phyloP scores from a whole-genome alignment of 2,888 invertebrate genomes.

The Hirtodrosophila alboralis region DNA sequence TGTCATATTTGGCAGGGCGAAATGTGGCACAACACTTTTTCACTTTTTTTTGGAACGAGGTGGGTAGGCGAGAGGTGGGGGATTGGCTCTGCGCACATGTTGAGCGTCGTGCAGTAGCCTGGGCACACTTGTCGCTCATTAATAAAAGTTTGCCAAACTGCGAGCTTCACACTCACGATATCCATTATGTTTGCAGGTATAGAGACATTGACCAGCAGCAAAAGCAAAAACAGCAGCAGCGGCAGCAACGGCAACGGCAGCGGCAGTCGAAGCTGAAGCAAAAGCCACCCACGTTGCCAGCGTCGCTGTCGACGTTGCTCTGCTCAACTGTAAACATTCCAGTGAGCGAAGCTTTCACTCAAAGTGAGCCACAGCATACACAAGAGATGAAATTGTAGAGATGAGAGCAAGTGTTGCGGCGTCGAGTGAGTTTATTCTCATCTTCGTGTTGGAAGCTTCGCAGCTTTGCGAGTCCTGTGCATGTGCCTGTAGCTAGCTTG shows the following conservation, averaged over 20 bases:
- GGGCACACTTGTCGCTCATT: conserved; percentile 77
- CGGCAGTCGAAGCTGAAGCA: conserved; percentile 5
- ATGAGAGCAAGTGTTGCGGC: conserved; percentile 9
- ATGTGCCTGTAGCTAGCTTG: conserved; percentile 10
- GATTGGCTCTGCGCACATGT: conserved; percentile 53
- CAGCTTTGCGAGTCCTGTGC: conserved; percentile 7
- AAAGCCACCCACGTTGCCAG: conserved; percentile 42
- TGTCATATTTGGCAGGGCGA: conserved; percentile 19
- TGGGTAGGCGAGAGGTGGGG: not conserved
- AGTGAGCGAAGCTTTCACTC: conserved; percentile 59
- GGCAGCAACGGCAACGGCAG: conserved; percentile 20
- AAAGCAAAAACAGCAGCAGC: conserved; percentile 21
- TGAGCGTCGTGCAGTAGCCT: conserved; percentile 49
- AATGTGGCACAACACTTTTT: conserved; percentile 27
- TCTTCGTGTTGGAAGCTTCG: conserved; percentile 45
- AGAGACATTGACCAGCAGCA: conserved; percentile 72
- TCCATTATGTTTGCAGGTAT: conserved; percentile 74
- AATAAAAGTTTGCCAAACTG: conserved; percentile 64
- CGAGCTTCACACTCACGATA: conserved; percentile 41
- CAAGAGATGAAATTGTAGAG: conserved; percentile 13
- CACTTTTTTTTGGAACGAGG: not conserved
- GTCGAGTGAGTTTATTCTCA: conserved; percentile 33
- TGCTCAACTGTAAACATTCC: conserved; percentile 74
- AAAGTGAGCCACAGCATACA: conserved; percentile 45
- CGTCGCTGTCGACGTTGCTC: conserved; percentile 40